Percentiles rank a stretch among this genome's conserved stretches.
Evolutionary conservation across 2,113 vertebrate genomes (phyloP).

Genomic region (Rhinolophus ferrumequinum): DNA sequence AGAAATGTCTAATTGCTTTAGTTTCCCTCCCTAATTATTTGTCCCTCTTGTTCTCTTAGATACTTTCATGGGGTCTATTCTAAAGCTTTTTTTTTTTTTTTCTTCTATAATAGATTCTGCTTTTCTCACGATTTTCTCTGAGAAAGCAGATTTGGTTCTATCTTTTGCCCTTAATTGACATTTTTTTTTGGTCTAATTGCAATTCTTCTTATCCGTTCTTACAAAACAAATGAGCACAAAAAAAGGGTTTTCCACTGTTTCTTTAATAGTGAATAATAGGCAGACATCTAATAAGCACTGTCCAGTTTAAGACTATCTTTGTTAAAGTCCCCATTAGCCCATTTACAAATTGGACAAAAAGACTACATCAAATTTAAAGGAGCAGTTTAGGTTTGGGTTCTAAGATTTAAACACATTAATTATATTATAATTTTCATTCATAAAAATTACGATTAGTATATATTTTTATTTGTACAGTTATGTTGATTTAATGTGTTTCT

Average conservation of each 20-base stretch:
- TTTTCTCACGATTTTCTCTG: slow-evolving; percentile 68
- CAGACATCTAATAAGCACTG: slow-evolving; percentile 26
- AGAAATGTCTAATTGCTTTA: slow-evolving; percentile 18
- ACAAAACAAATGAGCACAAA: neutral
- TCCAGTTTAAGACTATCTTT: slow-evolving; percentile 39
- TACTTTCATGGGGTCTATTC: slow-evolving; percentile 66
- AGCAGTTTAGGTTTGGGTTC: neutral
- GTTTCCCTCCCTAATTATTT: slow-evolving; percentile 64
- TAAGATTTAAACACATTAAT: neutral
- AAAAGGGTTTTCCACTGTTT: neutral
- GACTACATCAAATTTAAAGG: neutral
- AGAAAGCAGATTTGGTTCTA: slow-evolving; percentile 48
- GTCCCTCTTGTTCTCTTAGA: slow-evolving; percentile 67
- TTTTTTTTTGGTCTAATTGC: slow-evolving; percentile 51
- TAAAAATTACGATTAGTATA: neutral
- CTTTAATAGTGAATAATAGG: slow-evolving; percentile 39
- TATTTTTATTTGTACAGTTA: neutral
- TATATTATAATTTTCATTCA: neutral
- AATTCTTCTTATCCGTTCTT: slow-evolving; percentile 47
- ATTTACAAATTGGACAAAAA: slow-evolving; percentile 19
- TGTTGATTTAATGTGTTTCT: neutral
- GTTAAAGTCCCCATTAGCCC: neutral
- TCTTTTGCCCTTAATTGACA: slow-evolving; percentile 14
- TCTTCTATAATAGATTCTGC: slow-evolving; percentile 75
- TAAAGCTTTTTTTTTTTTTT: slow-evolving; percentile 44